Conservation (phyloP, 2,797 vertebrate genomes). For the Hippoglossus hippoglossus region DNA sequence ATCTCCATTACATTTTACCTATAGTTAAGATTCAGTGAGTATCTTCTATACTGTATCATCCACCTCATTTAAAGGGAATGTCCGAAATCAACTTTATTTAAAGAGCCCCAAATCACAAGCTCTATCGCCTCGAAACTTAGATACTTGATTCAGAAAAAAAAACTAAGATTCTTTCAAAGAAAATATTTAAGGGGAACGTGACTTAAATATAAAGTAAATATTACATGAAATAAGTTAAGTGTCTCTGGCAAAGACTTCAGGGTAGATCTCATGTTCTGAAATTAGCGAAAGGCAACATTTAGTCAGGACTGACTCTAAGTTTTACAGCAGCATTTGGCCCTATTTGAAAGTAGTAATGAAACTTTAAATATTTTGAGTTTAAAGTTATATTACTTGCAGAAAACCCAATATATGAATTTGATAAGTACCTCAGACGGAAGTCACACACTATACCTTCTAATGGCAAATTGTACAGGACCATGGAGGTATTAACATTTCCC, state of each 20-base stretch:
- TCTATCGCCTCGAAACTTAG: no score
- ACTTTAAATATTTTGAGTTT: slow-evolving; percentile 2
- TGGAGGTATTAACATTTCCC: slow-evolving; percentile 41
- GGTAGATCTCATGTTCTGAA: background rate
- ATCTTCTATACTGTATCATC: slow-evolving; percentile 6
- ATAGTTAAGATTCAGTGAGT: background rate
- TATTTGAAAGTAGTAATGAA: background rate
- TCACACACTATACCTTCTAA: slow-evolving; percentile 4
- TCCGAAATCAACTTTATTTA: no score
- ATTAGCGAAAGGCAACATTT: slow-evolving; percentile 4
- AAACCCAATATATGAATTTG: background rate
- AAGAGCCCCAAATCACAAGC: no score
- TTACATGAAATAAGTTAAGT: background rate
- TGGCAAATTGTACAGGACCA: slow-evolving; percentile 28
- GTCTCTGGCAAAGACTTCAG: background rate
- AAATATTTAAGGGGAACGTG: no score
- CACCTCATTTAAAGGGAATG: background rate
- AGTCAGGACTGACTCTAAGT: slow-evolving; percentile 2
- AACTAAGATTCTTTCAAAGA: no score
- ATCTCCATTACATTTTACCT: slow-evolving; percentile 14
- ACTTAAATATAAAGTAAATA: background rate
- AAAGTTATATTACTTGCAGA: slow-evolving; percentile 14
- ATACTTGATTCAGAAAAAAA: no score
- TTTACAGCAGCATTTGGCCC: slow-evolving; percentile 7
- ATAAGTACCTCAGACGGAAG: slow-evolving; percentile 10